These are phyloP conservation scores for Eolophus roseicapilla DNA, from an alignment of 2,113 vertebrate genomes.

Conservation along the genomic window DNA sequence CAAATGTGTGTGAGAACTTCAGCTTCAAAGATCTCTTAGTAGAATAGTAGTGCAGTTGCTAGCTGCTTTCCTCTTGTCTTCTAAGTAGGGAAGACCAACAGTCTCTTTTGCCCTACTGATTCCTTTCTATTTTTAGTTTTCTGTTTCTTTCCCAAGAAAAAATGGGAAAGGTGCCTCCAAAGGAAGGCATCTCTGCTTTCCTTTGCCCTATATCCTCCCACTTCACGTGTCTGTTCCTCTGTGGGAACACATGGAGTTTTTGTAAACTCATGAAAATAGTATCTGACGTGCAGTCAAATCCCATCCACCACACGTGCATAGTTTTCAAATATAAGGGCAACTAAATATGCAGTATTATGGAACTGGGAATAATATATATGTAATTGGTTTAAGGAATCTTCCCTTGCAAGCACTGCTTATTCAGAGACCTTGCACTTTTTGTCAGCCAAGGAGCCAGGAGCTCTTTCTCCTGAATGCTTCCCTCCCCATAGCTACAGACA, in stretches of 20 bases:
- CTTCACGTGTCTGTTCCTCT: not conserved
- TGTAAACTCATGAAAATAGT: not conserved
- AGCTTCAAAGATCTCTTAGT: not conserved
- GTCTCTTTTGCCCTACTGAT: not conserved
- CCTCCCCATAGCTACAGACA: not conserved
- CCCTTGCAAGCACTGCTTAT: not conserved
- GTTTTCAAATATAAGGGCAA: not conserved
- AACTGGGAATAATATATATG: not conserved
- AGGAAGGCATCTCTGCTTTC: not conserved
- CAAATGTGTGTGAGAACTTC: not conserved
- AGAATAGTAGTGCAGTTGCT: not conserved
- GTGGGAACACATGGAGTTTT: not conserved
- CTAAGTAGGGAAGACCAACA: not conserved
- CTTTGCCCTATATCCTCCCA: not conserved
- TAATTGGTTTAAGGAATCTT: not conserved
- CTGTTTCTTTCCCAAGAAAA: not conserved
- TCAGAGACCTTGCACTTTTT: not conserved
- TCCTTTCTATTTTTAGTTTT: not conserved
- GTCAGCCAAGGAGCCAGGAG: not conserved
- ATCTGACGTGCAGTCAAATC: not conserved
- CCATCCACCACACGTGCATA: not conserved
- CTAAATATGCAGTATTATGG: not conserved
- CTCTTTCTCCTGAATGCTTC: not conserved
- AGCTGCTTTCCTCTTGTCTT: not conserved
- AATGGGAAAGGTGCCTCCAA: not conserved